A percentile compares a stretch with the other conserved stretches of the same genome.
Conservation (phyloP, 2,888 invertebrate species). For the Drosophila niveifrons region DNA sequence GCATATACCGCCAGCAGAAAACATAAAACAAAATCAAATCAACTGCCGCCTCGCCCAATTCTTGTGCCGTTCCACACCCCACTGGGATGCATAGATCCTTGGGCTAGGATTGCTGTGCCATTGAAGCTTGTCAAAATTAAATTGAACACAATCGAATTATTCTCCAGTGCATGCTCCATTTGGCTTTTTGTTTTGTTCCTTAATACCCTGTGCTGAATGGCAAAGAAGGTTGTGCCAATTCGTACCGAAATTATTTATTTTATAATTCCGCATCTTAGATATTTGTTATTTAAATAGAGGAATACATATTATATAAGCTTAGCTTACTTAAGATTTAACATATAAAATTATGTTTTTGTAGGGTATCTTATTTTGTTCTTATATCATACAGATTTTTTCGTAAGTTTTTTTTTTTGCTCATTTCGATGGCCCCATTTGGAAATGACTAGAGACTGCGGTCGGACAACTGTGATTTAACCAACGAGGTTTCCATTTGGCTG, state of each 20-base stretch:
- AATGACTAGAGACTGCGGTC: constrained; percentile 34
- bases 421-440: constrained; percentile 23
- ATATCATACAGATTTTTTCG: not conserved
- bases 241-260: not conserved
- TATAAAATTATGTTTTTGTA: not conserved
- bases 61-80: constrained; percentile 29
- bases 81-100: constrained; percentile 41
- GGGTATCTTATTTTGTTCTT: not conserved
- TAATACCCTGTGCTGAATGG: not conserved
- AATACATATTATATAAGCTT: not conserved
- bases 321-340: not conserved
- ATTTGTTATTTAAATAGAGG: not conserved
- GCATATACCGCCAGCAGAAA: constrained; percentile 66
- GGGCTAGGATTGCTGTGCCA: constrained; percentile 66
- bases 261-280: not conserved
- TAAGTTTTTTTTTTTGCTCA: constrained; percentile 7
- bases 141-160: constrained; percentile 86
- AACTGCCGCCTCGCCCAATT: constrained; percentile 68
- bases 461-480: constrained; percentile 36
- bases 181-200: constrained; percentile 51
- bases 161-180: constrained; percentile 79
- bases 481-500: constrained; percentile 37
- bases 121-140: constrained; percentile 85
- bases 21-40: constrained; percentile 80
- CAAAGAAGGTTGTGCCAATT: not conserved